Conservation (phyloP, 2,797 vertebrate species). For the Arnoldichthys spilopterus region DNA sequence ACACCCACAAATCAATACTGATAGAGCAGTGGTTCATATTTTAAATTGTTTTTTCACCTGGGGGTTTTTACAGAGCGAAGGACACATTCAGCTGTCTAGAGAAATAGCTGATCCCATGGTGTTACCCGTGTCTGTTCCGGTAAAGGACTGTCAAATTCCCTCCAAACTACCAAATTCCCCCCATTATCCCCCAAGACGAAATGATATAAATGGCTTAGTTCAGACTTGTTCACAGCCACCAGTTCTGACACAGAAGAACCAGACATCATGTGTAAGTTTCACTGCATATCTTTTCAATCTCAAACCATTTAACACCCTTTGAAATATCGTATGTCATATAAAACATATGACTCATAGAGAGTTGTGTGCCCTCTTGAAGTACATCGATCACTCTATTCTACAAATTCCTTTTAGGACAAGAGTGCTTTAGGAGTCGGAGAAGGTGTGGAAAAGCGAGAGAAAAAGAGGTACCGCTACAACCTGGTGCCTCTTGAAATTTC, state of each 20-base stretch:
- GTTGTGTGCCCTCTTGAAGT: neutral
- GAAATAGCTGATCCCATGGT: constrained; percentile 82
- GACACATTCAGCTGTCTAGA: constrained; percentile 74
- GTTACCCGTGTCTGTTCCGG: constrained; percentile 90
- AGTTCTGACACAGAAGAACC: constrained; percentile 76
- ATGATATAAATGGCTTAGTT: constrained; percentile 80
- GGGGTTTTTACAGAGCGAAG: constrained; percentile 86
- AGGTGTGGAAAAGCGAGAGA: constrained; percentile 65
- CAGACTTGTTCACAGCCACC: constrained; percentile 60
- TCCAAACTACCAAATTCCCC: constrained; percentile 76
- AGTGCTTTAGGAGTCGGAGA: neutral
- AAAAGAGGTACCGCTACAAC: constrained; percentile 81
- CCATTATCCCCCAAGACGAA: constrained; percentile 73
- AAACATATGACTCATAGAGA: neutral
- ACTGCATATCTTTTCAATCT: neutral
- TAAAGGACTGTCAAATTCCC: constrained; percentile 79
- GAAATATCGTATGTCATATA: neutral
- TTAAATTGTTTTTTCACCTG: neutral
- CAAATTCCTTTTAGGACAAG: constrained; percentile 55
- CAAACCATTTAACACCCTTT: constrained; percentile 2
- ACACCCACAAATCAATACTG: neutral
- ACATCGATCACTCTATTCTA: neutral
- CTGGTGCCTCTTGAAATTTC: constrained; percentile 84
- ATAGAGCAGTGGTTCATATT: neutral
- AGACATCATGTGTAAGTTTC: constrained; percentile 82